Base-by-base conservation (phyloP, 1,140 invertebrate genomes). In the Pissodes strobi region DNA sequence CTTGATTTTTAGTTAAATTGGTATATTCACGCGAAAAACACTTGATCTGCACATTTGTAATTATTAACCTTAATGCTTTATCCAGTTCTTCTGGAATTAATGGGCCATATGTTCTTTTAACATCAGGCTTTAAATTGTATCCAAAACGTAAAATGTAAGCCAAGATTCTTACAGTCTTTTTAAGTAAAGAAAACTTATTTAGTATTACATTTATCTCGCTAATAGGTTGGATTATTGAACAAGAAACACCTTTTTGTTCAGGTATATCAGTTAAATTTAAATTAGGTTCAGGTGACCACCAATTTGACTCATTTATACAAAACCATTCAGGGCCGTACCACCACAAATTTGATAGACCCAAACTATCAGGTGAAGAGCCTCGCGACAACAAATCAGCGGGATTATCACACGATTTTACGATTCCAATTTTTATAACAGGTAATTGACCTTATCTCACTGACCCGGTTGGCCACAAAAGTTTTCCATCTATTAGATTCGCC, bases 391-490 rank as follows among this genome's bases (percentile, higher is more conserved):
- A n/a, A n/a, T n/a, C n/a, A n/a, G n/a, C n/a, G n/a, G n/a, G 76
- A 64, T 78, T 79, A 4, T 74, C 60, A 0, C 65, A 12, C 0
- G 72, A 64, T 12, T 48, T 46, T 12, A 79, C 69, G 71, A 4
- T 64, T 37, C 76, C 76, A 79, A 6, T 72, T 9, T 5, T 27
- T 6, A 17, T 13, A 18, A 43, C 65, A 37, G 3, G 72, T 70
- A 2, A 60, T 5, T 9, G 55, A 15, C 45, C 74, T 71, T 23
- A 81, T 81, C 58, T 72, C 56, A 0, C 69, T 46, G 0, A 79
- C 76, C 19, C 77, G 43, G 71, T 80, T 81, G 0, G 69, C 71
- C 0, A 76, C 73, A 48, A 79, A 80, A 0, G 72, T 69, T 48
- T 72, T 73, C 62, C 76, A 73, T 15, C 56, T 39, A 38, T 56